Base-by-base conservation (phyloP, 1,140 invertebrate genomes). In the Bradysia coprophila region DNA sequence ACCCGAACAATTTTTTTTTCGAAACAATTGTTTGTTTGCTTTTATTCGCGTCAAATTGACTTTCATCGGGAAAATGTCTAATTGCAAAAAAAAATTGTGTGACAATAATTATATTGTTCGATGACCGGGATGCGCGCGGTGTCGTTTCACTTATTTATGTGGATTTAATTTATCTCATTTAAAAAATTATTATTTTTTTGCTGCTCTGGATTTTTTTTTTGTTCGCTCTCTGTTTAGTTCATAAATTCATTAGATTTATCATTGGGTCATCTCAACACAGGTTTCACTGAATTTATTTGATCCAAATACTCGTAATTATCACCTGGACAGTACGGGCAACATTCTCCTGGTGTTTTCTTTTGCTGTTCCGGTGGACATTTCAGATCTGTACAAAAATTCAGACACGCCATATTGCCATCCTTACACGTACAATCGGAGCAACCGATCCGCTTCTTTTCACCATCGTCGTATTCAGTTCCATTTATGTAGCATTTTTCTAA, bases 291-390 rank as follows among this genome's bases (percentile, higher is more conserved):
- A 28, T 28, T 28, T 28, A 8, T 28, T 28, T n/a, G n/a, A n/a
- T 28, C 24, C 24, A 13, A 28, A 28, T 28, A 13, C 18, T n/a
- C n/a, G n/a, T n/a, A n/a, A n/a, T 36, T 45, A 51, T 53, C 69
- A 89, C 86, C 86, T 68, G 76, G 78, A 63, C 88, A 93, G 56
- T 87, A 84, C 61, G 85, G 86, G 66, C 87, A 93, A 62, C 88
- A 93, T 57, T 90, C 78, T 40, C 78, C 83, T 20, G 78, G 75
- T 31, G 85, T 78, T 48, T 73, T 73, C 50, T 90, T 76, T 61
- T 85, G 81, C 53, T 87, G 71, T 31, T 72, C 68, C 19, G 68
- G 62, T 40, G 79, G 75, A 69, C 88, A 93, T n/a, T 76, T 69
- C 43, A 92, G 66, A 46, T 70, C 64, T 20, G 87, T 86, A 66